A percentile compares a stretch with the other conserved stretches of the same genome.
These are phyloP conservation scores for Catharus fuscescens DNA, from an alignment of 2,113 vertebrate species.

Conservation along the genomic window DNA sequence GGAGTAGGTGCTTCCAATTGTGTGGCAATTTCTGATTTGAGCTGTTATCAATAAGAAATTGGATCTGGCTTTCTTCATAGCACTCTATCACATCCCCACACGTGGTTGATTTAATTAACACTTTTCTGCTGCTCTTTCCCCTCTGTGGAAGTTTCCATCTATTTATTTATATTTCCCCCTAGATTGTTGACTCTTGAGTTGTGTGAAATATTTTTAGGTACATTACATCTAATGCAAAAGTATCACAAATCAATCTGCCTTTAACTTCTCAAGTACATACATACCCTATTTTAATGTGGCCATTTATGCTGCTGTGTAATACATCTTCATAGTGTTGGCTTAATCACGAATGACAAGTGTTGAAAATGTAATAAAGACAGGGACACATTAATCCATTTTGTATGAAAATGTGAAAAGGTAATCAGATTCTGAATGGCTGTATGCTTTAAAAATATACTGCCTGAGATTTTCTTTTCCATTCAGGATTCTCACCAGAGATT, in stretches of 20 bases:
- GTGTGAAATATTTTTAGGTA: slow-evolving; percentile 58
- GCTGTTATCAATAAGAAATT: not conserved
- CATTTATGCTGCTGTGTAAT: slow-evolving; percentile 71
- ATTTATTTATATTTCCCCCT: slow-evolving; percentile 41
- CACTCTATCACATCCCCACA: not conserved
- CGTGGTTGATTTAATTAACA: slow-evolving; percentile 13
- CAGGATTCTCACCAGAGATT: slow-evolving; percentile 39
- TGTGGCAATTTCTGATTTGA: not conserved
- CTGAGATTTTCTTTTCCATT: slow-evolving; percentile 59
- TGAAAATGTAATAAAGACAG: slow-evolving; percentile 81
- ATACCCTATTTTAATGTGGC: slow-evolving; percentile 64
- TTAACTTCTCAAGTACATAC: slow-evolving; percentile 60
- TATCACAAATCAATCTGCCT: slow-evolving; percentile 68
- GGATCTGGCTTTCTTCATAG: not conserved
- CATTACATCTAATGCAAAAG: slow-evolving; percentile 38
- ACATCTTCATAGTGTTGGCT: slow-evolving; percentile 77
- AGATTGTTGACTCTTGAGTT: slow-evolving; percentile 48
- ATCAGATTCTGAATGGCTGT: slow-evolving; percentile 76
- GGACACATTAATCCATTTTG: slow-evolving; percentile 80
- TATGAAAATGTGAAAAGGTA: slow-evolving; percentile 81
- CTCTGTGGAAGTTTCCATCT: not conserved
- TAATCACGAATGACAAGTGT: slow-evolving; percentile 80
- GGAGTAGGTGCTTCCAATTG: not conserved
- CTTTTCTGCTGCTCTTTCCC: not conserved
- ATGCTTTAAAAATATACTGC: slow-evolving; percentile 71